Base-by-base conservation (phyloP, 1,140 invertebrate species). In the Drosophila kepulauana region DNA sequence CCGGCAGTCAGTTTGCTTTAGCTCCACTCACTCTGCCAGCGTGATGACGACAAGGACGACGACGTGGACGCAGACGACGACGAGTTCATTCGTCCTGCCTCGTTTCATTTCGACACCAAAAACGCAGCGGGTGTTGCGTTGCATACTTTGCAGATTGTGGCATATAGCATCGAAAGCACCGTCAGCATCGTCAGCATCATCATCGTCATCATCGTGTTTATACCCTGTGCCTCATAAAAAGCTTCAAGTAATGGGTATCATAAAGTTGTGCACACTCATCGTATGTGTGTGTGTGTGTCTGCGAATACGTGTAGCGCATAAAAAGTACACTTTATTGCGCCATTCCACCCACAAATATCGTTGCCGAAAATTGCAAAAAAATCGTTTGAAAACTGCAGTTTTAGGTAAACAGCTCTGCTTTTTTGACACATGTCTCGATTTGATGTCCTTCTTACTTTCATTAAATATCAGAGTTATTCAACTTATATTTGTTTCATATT, bases 61-160 rank as follows among this genome's bases (percentile, higher is more conserved):
- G 54, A 20, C 35, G 54, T 46, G n/a, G 45, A 64, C 41, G 41
- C 25, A 16, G 38, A 46, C 33, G 11, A 48, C 16, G 51, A 52
- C 28, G 51, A 35, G 49, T 54, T 43, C 54, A 20, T 35, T 52
- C 63, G 52, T 41, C n/a, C n/a, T 13, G n/a, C 11, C 41, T 35
- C 30, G 51, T 7, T 3, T 54, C 51, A 28, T 30, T 13, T 15
- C 30, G 51, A 15, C 30, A 5, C 28, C 1, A 33, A 54, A 35
- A 54, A 49, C 46, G 46, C 20, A 49, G 20, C 48, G 48, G 48
- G 10, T 6, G 10, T 25, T 59, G 68, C 75, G 62, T 64, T 86
- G 82, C 82, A 86, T 79, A 82, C 84, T 86, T 87, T 86, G 35
- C 82, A 76, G 82, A 79, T 73, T 46, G 28, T 62, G 65, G 33